phyloP scores from a whole-genome alignment of 2,888 invertebrate species.

The Acanthosoma haemorrhoidale region DNA sequence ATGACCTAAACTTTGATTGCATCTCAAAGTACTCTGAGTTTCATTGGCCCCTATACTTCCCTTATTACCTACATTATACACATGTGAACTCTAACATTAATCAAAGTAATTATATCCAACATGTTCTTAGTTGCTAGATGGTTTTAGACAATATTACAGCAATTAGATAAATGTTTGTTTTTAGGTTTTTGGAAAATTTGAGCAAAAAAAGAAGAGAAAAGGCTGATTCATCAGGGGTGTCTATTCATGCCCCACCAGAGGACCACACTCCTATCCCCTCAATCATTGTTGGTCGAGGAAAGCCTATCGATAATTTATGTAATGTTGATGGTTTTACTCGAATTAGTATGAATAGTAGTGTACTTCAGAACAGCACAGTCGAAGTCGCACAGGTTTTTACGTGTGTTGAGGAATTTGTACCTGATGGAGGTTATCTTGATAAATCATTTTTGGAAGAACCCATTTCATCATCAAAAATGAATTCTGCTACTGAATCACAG shows the following conservation, averaged over 20 bases:
- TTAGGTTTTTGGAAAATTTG: constrained; percentile 57
- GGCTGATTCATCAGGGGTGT: constrained; percentile 55
- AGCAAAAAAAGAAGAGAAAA: constrained; percentile 68
- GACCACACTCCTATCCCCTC: background rate
- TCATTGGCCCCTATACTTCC: no score
- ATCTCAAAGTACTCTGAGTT: no score
- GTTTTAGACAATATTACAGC: no score
- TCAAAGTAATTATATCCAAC: no score
- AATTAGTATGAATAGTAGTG: background rate
- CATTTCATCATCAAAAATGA: constrained; percentile 34
- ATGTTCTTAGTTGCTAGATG: no score
- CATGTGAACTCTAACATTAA: no score
- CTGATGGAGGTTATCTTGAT: constrained; percentile 68
- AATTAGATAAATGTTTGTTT: no score
- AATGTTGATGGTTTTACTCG: background rate
- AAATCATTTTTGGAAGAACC: constrained; percentile 68
- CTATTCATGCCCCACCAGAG: constrained; percentile 44
- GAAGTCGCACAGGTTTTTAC: constrained; percentile 40
- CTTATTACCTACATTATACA: no score
- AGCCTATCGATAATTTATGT: constrained; percentile 30
- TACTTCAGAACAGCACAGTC: constrained; percentile 26
- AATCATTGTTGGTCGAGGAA: constrained; percentile 34
- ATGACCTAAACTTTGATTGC: no score
- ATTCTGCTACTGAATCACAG: constrained; percentile 20
- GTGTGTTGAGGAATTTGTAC: constrained; percentile 66